Percentiles rank a stretch among this genome's conserved stretches.
phyloP scores from a whole-genome alignment of 92 coral and sea anemone species.

The Actinernus sp. region DNA sequence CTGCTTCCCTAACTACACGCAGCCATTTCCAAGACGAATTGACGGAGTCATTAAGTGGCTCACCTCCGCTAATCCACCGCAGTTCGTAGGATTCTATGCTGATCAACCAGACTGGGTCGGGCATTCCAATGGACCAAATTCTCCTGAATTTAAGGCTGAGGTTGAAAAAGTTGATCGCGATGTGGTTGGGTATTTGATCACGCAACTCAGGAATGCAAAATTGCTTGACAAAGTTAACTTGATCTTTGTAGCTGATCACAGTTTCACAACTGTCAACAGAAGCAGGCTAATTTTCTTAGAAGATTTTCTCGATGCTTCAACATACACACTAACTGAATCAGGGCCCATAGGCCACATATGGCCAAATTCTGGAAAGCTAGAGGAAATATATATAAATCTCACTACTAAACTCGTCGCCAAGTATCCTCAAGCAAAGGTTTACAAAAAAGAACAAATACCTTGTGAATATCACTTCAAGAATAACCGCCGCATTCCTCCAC shows the following conservation, averaged over 20 bases:
- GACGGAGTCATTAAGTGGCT: conserved; percentile 59
- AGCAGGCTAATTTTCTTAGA: conserved; percentile 30
- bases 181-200: conserved; percentile 58
- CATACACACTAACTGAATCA: conserved; percentile 21
- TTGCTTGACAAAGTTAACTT: conserved; percentile 69
- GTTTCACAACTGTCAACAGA: conserved; percentile 49
- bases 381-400: conserved; percentile 55
- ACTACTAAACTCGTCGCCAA: conserved; percentile 2
- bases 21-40: conserved; percentile 38
- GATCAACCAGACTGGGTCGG: conserved; percentile 80
- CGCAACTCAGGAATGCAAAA: conserved; percentile 34
- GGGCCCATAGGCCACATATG: conserved; percentile 45
- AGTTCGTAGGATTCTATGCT: conserved; percentile 56
- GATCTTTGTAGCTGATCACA: conserved; percentile 78
- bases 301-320: conserved; percentile 27
- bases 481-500: conserved; percentile 81
- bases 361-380: conserved; percentile 54
- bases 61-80: conserved; percentile 59
- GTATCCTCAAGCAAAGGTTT: conserved; percentile 42
- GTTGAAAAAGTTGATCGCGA: conserved; percentile 59
- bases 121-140: conserved; percentile 47
- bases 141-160: conserved; percentile 34
- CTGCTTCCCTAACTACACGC: conserved; percentile 52
- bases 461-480: conserved; percentile 63
- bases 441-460: conserved; percentile 79